These are phyloP conservation scores for Scophthalmus maximus DNA, from an alignment of 2,113 vertebrate genomes.

Conservation along the genomic window DNA sequence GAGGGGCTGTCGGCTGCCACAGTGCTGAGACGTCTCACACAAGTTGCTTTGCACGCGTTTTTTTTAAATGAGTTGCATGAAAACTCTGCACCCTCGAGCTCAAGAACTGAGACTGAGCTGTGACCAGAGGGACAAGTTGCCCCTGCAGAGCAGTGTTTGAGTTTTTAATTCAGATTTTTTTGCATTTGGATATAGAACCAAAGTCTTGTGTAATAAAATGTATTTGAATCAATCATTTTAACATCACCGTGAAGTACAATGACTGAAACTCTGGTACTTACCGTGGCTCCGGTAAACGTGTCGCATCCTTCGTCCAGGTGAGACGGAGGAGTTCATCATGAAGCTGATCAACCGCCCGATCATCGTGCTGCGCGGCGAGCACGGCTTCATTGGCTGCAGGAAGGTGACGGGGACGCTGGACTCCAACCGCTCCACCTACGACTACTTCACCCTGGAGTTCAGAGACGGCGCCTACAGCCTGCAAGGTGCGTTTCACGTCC, in stretches of 20 bases:
- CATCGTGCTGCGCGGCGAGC: slow-evolving; percentile 95
- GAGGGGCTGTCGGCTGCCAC: neutral
- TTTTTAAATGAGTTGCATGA: slow-evolving; percentile 12
- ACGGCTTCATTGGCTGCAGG: slow-evolving; percentile 98
- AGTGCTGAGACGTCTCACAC: neutral
- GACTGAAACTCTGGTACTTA: no score
- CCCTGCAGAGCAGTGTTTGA: neutral
- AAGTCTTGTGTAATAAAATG: neutral
- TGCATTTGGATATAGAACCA: neutral
- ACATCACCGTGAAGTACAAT: neutral
- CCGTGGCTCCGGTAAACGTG: no score
- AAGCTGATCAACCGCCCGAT: slow-evolving; percentile 98
- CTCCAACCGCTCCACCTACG: slow-evolving; percentile 94
- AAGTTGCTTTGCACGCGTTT: slow-evolving; percentile 24
- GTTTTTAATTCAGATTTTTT: neutral
- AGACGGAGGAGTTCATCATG: slow-evolving; percentile 95
- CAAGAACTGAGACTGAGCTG: no score
- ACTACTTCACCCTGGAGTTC: slow-evolving; percentile 96
- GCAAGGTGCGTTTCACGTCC: slow-evolving; percentile 85
- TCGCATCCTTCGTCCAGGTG: slow-evolving; percentile 77
- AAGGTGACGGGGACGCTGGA: slow-evolving; percentile 97
- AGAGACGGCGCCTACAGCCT: slow-evolving; percentile 94
- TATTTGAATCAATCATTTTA: neutral
- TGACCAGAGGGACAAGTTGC: no score
- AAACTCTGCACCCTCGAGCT: neutral